phyloP scores from a whole-genome alignment of 64 coral and sea anemone genomes.

The Catalaphyllia jardinei region DNA sequence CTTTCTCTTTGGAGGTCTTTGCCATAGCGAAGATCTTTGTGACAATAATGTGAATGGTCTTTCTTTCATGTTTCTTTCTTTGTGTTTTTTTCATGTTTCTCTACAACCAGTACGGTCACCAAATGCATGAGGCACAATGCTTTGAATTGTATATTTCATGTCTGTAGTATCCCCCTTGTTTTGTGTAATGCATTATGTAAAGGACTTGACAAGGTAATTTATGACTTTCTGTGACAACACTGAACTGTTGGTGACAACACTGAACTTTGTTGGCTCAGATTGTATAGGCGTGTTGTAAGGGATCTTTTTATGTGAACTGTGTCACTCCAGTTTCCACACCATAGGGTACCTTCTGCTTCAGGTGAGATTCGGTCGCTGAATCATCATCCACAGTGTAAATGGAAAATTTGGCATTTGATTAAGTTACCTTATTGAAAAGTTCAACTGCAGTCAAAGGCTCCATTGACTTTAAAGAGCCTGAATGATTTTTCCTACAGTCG shows the following conservation, averaged over 20 bases:
- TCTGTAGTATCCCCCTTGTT: conserved; percentile 47
- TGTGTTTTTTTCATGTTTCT: too few relatives aligned
- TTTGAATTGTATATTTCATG: conserved; percentile 27
- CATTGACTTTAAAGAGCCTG: conserved; percentile 13
- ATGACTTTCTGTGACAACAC: conserved; percentile 65
- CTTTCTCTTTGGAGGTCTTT: conserved; percentile 53
- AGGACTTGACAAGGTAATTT: conserved; percentile 54
- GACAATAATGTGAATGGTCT: conserved; percentile 11
- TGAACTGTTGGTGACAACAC: conserved; percentile 32
- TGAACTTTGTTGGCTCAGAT: conserved; percentile 30
- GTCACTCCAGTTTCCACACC: conserved; percentile 19
- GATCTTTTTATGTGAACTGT: conserved; percentile 48
- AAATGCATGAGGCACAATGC: conserved; percentile 72
- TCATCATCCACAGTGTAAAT: conserved; percentile 34
- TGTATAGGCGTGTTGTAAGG: conserved; percentile 52
- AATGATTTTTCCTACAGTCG: conserved; percentile 36
- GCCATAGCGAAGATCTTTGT: conserved; percentile 55
- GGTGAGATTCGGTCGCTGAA: conserved; percentile 8
- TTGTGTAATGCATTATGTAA: conserved; percentile 62
- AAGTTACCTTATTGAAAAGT: neutral
- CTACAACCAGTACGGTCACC: conserved; percentile 39
- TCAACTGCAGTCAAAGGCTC: conserved; percentile 18
- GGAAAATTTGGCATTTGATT: neutral
- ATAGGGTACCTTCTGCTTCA: conserved; percentile 47
- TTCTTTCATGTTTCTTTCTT: too few relatives aligned